Percentiles rank a stretch among this genome's conserved stretches.
phyloP scores from a whole-genome alignment of 2,113 vertebrate species.

The Mus spicilegus region DNA sequence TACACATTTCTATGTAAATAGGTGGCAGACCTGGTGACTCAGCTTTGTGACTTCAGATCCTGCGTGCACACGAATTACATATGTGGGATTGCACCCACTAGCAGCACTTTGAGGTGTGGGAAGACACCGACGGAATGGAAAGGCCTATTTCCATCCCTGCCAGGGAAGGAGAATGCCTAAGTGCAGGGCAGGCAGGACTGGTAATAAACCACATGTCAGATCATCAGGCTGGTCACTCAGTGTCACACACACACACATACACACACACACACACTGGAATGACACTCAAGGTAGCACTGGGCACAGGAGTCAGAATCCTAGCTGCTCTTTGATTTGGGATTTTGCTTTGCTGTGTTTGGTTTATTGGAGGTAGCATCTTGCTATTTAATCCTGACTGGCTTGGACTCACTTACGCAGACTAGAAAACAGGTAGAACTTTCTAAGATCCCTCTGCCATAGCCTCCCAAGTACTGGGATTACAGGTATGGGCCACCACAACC shows the following conservation, averaged over 20 bases:
- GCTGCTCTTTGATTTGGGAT: background rate
- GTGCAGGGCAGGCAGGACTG: accelerated
- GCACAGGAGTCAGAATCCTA: background rate
- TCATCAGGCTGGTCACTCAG: background rate
- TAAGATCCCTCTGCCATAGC: too few species aligned
- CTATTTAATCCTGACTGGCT: background rate
- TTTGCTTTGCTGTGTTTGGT: background rate
- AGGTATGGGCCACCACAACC: background rate
- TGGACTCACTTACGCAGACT: background rate
- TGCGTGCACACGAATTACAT: background rate
- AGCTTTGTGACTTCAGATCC: background rate
- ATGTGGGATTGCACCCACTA: background rate
- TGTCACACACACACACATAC: background rate
- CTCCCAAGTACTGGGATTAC: background rate
- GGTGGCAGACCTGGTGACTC: background rate
- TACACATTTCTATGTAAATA: background rate
- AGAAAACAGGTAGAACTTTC: background rate
- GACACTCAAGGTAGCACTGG: background rate
- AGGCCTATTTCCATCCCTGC: background rate
- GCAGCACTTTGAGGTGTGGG: background rate
- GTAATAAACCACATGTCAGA: background rate
- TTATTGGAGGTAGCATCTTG: background rate
- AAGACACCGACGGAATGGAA: background rate
- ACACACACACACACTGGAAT: too few species aligned
- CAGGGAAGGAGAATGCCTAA: background rate